phyloP scores from a whole-genome alignment of 1,140 invertebrate genomes.

The Drosophila obscura region DNA sequence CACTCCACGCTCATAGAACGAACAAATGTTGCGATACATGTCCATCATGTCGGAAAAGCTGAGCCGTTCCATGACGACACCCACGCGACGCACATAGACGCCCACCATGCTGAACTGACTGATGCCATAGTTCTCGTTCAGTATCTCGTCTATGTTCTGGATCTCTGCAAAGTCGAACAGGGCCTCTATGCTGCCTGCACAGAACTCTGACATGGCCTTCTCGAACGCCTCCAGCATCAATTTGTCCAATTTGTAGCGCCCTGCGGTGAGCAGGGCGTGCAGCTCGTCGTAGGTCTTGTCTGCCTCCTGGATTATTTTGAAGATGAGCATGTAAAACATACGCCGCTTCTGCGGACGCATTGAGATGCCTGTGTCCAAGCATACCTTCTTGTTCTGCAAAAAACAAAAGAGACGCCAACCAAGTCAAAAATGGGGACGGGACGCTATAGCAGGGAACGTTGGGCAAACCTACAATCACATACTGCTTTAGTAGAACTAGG shows the following conservation, averaged over 20 bases:
- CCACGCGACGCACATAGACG: constrained; percentile 91
- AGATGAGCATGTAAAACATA: constrained; percentile 87
- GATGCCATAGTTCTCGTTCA: constrained; percentile 76
- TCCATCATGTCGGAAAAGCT: constrained; percentile 91
- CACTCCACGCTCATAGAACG: constrained; percentile 85
- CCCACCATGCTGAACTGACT: constrained; percentile 86
- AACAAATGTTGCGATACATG: constrained; percentile 88
- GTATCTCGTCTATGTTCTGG: constrained; percentile 71
- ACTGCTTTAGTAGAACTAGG: constrained; percentile 77
- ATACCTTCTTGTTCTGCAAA: constrained; percentile 65
- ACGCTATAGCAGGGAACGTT: neutral
- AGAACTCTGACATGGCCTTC: constrained; percentile 85
- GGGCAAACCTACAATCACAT: constrained; percentile 63
- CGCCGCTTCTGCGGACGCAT: constrained; percentile 76
- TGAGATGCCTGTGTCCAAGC: constrained; percentile 55
- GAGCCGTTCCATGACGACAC: constrained; percentile 91
- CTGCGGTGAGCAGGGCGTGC: constrained; percentile 85
- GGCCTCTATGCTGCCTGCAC: constrained; percentile 85
- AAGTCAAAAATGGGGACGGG: neutral
- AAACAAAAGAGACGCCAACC: neutral
- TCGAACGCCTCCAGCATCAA: constrained; percentile 85
- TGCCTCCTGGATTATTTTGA: constrained; percentile 88
- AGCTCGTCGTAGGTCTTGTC: constrained; percentile 87
- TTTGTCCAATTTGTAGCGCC: constrained; percentile 85
- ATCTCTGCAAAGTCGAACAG: constrained; percentile 88